Evolutionary conservation across 2,113 vertebrate genomes (phyloP), one percentile per base, ranked within the genome.

Genomic region (Sander vitreus): DNA sequence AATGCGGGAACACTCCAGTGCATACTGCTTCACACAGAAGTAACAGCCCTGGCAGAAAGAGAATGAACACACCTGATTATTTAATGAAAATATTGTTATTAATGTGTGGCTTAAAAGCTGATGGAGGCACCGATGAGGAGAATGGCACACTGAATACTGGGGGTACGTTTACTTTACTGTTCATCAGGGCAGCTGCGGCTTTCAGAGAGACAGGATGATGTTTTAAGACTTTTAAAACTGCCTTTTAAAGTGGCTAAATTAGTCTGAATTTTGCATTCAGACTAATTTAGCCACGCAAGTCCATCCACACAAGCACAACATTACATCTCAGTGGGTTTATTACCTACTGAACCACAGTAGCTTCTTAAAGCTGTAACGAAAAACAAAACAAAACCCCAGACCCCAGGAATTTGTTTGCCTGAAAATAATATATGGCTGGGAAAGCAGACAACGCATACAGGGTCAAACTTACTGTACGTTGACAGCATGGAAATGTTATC

Each of bases 21-120:
- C 98, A 0, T 98, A 99, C 89, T 99, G 98, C 94, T 99, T 99
- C 92, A 99, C 98, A 84, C 97, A 99, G 94, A 99, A 99, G 92
- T 99, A 99, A 93, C 96, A 98, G 47, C 98, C 98, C 98, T 99
- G 90, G 11, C 4, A 77, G 72, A 65, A 85, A 27, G 92, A 81
- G 33, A 67, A 14, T 12, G 19, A 70, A 2, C 59, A 58, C 27
- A 71, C 0, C 2, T n/a, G 4, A 5, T 62, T 19, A 73, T 18
- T 55, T 50, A 21, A 59, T 11, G 6, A 59, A 70, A 11, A 25
- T 16, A 27, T 25, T 21, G 51, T 21, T 3, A 47, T 48, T 18
- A 23, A n/a, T 19, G 27, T 30, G 12, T n/a, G 33, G 51, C 18
- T 57, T 14, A 66, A 3, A 21, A 30, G 9, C 19, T 62, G 19